Conservation (phyloP, 2,797 vertebrate genomes). For the Diplodus sargus region DNA sequence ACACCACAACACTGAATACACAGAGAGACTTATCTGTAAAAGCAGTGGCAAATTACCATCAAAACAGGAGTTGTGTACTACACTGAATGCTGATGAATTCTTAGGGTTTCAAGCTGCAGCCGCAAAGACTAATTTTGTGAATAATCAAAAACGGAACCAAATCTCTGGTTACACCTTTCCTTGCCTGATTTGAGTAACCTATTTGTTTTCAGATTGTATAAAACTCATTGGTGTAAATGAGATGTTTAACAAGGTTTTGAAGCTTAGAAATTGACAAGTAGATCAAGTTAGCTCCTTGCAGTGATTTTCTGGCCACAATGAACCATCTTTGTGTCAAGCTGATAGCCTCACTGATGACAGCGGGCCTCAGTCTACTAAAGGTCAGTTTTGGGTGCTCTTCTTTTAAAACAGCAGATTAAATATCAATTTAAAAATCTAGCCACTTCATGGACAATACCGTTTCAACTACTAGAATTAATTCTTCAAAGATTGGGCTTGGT, state of each 20-base stretch:
- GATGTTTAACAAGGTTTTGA: not conserved
- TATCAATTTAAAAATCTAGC: not conserved
- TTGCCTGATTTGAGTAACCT: not conserved
- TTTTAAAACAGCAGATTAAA: conserved; percentile 2
- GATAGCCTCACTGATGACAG: not conserved
- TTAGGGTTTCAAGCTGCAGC: not conserved
- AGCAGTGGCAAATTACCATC: conserved; percentile 3
- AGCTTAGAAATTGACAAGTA: not conserved
- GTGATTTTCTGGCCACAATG: not conserved
- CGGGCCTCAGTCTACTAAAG: not conserved
- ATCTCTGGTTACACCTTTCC: not conserved
- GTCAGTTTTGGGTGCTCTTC: not conserved
- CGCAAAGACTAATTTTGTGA: not conserved
- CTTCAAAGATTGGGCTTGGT: conserved; percentile 10
- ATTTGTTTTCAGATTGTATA: not conserved
- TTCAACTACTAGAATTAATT: conserved; percentile 11
- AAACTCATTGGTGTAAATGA: not conserved
- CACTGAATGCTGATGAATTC: not conserved
- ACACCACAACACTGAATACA: not conserved
- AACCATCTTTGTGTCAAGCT: not conserved
- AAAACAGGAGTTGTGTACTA: not conserved
- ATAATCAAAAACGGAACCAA: not conserved
- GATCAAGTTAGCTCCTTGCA: not conserved
- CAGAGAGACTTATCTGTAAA: not conserved
- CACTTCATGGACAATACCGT: not conserved